Percentiles rank a stretch among this genome's conserved stretches.
phyloP scores from a whole-genome alignment of 1,140 invertebrate genomes.

The Leguminivora glycinivorella region DNA sequence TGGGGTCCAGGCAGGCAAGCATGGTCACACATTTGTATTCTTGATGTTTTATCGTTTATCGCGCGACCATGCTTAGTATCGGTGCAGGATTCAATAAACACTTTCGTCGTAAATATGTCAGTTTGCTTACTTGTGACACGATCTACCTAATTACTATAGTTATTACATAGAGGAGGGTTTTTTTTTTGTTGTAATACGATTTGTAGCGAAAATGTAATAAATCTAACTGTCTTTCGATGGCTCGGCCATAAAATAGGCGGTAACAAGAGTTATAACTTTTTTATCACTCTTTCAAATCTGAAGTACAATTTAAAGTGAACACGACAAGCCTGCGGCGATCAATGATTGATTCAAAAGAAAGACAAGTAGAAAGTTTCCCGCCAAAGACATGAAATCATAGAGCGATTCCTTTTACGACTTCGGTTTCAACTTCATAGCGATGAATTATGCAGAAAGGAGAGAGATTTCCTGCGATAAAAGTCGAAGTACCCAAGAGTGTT shows the following conservation, averaged over 20 bases:
- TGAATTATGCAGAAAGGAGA: constrained; percentile 77
- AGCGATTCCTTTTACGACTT: constrained; percentile 78
- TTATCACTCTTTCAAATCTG: background rate
- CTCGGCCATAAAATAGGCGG: background rate
- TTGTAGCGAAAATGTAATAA: background rate
- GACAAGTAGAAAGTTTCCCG: constrained; percentile 71
- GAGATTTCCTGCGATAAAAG: constrained; percentile 76
- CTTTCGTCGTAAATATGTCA: too few relatives aligned
- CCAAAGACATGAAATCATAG: constrained; percentile 76
- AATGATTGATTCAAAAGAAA: constrained; percentile 63
- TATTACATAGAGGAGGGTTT: too few relatives aligned
- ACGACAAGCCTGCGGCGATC: constrained; percentile 47
- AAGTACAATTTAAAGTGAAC: constrained; percentile 34
- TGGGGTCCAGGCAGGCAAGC: too few relatives aligned
- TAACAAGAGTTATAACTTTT: constrained; percentile 5
- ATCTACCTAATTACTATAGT: too few relatives aligned
- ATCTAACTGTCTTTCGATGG: background rate
- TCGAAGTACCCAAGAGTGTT: constrained; percentile 72
- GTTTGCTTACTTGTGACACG: too few relatives aligned
- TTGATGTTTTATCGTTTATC: too few relatives aligned
- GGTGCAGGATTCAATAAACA: too few relatives aligned
- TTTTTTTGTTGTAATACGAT: too few relatives aligned
- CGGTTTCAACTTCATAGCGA: constrained; percentile 77
- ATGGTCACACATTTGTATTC: too few relatives aligned
- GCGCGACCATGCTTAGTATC: too few relatives aligned